A percentile compares a stretch with the other conserved stretches of the same genome.
Conservation (phyloP, 2,888 invertebrate genomes). For the Lacanobia wlatinum region DNA sequence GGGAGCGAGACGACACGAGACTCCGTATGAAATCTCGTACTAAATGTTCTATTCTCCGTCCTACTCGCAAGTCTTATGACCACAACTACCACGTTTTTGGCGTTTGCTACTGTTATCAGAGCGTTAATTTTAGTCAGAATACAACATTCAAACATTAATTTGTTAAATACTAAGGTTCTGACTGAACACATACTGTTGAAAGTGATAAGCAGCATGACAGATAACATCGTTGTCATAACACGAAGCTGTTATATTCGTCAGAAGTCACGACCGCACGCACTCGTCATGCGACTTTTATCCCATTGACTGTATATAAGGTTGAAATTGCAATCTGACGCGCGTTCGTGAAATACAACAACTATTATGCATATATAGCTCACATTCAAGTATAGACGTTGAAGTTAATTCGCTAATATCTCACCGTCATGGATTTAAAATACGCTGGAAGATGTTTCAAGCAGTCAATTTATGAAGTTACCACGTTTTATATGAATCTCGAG, state of each 20-base stretch:
- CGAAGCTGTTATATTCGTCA: neutral
- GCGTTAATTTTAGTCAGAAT: constrained; percentile 31
- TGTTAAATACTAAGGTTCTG: constrained; percentile 17
- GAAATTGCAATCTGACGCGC: constrained; percentile 17
- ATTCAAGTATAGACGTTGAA: constrained; percentile 21
- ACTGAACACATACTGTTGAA: constrained; percentile 29
- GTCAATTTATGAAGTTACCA: constrained; percentile 4
- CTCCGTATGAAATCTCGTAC: neutral
- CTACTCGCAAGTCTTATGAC: constrained; percentile 18
- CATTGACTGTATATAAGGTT: constrained; percentile 12
- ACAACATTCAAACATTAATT: constrained; percentile 40
- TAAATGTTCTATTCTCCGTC: neutral
- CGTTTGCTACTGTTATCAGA: constrained; percentile 1
- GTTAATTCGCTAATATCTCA: constrained; percentile 5
- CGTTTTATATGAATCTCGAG: neutral
- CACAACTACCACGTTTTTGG: neutral
- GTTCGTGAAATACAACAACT: neutral
- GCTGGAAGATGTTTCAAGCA: constrained; percentile 17
- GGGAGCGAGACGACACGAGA: constrained; percentile 15
- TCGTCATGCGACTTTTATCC: neutral
- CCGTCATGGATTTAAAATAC: constrained; percentile 49
- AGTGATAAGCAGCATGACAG: constrained; percentile 12
- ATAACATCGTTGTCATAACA: constrained; percentile 12
- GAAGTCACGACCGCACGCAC: constrained; percentile 15
- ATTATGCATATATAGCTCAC: neutral